Evolutionary conservation across 2,888 invertebrate genomes (phyloP).

Genomic region (Agrochola lota): DNA sequence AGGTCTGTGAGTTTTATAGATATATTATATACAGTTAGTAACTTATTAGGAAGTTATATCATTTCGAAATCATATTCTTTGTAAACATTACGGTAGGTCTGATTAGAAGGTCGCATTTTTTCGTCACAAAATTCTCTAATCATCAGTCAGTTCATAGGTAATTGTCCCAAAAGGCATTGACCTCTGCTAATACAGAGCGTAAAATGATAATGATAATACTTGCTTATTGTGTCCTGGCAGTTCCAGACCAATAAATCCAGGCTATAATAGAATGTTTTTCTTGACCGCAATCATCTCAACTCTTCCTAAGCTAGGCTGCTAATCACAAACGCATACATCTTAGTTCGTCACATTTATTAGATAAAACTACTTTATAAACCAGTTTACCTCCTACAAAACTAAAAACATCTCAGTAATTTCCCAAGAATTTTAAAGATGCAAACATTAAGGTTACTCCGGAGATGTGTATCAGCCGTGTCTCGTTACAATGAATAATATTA

Average conservation of each 20-base stretch:
- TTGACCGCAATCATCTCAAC: background rate
- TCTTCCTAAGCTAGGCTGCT: background rate
- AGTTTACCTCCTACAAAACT: conserved; percentile 2
- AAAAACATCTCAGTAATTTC: conserved; percentile 55
- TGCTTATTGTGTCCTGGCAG: background rate
- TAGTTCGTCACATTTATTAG: background rate
- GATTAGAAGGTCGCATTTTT: too few relatives aligned
- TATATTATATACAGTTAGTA: background rate
- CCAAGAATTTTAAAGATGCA: conserved; percentile 66
- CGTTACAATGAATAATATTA: conserved; percentile 85
- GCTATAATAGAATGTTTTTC: background rate
- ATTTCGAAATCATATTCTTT: background rate
- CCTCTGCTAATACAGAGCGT: background rate
- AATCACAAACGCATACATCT: background rate
- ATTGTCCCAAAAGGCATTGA: background rate
- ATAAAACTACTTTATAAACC: conserved; percentile 9
- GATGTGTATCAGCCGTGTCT: conserved; percentile 79
- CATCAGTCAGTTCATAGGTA: background rate
- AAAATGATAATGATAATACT: background rate
- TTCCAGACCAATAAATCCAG: conserved; percentile 2
- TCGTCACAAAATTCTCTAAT: background rate
- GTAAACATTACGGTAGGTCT: background rate
- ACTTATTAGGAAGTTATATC: background rate
- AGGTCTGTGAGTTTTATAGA: background rate
- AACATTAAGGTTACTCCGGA: conserved; percentile 65